Evolutionary conservation across 2,797 vertebrate species (phyloP).

Genomic region (Choloepus didactylus): DNA sequence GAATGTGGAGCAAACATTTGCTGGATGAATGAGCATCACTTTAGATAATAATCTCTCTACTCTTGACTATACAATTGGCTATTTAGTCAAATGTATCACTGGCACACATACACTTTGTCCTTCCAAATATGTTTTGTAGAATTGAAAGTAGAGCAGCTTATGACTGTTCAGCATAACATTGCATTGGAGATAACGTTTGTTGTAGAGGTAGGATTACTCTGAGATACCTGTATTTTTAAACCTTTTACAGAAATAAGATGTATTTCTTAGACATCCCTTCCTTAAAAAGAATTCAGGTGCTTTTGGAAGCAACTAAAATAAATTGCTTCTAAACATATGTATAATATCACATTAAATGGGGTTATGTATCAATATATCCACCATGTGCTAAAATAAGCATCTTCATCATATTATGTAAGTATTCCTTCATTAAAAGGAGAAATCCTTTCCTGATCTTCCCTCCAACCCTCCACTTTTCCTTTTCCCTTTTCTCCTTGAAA

Average conservation of each 20-base stretch:
- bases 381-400: constrained; percentile 71
- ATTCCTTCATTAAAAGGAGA: constrained; percentile 75
- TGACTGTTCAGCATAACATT: constrained; percentile 54
- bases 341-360: constrained; percentile 78
- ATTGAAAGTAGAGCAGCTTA: constrained; percentile 58
- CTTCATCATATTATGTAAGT: constrained; percentile 72
- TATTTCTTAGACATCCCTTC: constrained; percentile 61
- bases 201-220: constrained; percentile 67
- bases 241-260: constrained; percentile 66
- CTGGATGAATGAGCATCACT: constrained; percentile 56
- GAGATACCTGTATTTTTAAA: constrained; percentile 82
- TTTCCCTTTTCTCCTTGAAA: constrained; percentile 49
- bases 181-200: constrained; percentile 74
- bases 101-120: constrained; percentile 35
- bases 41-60: constrained; percentile 66
- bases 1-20: constrained; percentile 44
- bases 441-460: constrained; percentile 49
- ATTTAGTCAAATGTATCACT: constrained; percentile 57
- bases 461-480: neutral
- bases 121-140: constrained; percentile 59
- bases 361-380: constrained; percentile 81
- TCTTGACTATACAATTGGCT: constrained; percentile 28
- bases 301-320: constrained; percentile 83
- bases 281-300: constrained; percentile 82
- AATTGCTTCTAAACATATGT: constrained; percentile 82